These are phyloP conservation scores for Phymastichus coffea DNA, from an alignment of 1,140 invertebrate species.

Conservation along the genomic window DNA sequence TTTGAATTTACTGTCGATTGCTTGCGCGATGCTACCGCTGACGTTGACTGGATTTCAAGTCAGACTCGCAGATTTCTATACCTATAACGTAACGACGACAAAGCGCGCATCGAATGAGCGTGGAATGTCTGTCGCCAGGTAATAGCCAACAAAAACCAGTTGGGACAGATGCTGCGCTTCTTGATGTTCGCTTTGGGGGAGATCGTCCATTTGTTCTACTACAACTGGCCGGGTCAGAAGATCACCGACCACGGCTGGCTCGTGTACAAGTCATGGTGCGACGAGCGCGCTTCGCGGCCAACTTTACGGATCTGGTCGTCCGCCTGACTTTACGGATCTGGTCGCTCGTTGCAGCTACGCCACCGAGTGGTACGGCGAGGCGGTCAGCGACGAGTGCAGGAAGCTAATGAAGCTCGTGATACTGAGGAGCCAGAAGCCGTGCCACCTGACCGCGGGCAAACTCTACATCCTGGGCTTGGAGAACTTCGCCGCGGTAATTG, in stretches of 20 bases:
- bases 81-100: too few relatives aligned
- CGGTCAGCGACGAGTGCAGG: not conserved
- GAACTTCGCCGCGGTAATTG: conserved; percentile 11
- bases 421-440: conserved; percentile 10
- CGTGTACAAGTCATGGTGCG: conserved; percentile 7
- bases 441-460: not conserved
- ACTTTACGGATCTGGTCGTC: too few relatives aligned
- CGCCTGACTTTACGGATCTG: too few relatives aligned
- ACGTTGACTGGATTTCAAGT: conserved; percentile 2
- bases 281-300: too few relatives aligned
- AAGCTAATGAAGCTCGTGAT: conserved; percentile 7
- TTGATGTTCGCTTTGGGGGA: not conserved
- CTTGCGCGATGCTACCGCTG: not conserved
- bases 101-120: too few relatives aligned
- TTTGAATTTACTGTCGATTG: conserved; percentile 4
- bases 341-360: not conserved
- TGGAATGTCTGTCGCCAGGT: too few relatives aligned
- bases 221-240: conserved; percentile 16
- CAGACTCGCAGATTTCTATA: too few relatives aligned
- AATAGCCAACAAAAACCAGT: not conserved
- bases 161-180: conserved; percentile 1
- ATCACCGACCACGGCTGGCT: conserved; percentile 7
- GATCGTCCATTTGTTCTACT: conserved; percentile 12
- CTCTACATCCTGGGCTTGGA: conserved; percentile 6
- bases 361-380: not conserved